A percentile compares a stretch with the other conserved stretches of the same genome.
These are phyloP conservation scores for Xestia c-nigrum DNA, from an alignment of 2,888 invertebrate species.

Conservation along the genomic window DNA sequence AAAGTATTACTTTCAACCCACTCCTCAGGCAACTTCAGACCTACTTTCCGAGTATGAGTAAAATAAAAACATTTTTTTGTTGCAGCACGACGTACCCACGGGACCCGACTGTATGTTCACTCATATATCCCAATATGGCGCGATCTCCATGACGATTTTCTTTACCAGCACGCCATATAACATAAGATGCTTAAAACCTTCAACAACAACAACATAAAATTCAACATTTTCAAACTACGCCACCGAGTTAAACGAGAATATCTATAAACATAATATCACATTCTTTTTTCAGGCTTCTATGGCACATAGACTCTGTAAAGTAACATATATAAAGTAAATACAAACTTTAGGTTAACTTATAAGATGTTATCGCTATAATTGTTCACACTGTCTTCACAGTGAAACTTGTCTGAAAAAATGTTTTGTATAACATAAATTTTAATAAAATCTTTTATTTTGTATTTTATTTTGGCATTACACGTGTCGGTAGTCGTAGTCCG, in stretches of 20 bases:
- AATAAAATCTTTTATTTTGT: slow-evolving; percentile 5
- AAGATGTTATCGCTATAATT: not conserved
- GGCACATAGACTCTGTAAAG: not conserved
- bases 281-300: not conserved
- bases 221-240: not conserved
- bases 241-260: not conserved
- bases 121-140: not conserved
- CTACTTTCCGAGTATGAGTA: no score
- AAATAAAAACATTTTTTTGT: not conserved
- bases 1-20: no score
- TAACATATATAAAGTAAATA: not conserved
- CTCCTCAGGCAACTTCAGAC: no score
- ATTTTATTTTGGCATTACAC: slow-evolving; percentile 1
- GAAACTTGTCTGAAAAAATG: not conserved
- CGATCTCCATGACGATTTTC: not conserved
- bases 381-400: not conserved
- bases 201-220: not conserved
- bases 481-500: no score
- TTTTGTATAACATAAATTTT: not conserved
- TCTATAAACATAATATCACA: not conserved
- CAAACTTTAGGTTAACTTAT: not conserved
- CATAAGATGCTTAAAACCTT: no score
- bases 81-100: not conserved
- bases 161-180: not conserved
- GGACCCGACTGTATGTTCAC: not conserved